phyloP scores from a whole-genome alignment of 2,888 invertebrate genomes.

The Spisula subtruncata region DNA sequence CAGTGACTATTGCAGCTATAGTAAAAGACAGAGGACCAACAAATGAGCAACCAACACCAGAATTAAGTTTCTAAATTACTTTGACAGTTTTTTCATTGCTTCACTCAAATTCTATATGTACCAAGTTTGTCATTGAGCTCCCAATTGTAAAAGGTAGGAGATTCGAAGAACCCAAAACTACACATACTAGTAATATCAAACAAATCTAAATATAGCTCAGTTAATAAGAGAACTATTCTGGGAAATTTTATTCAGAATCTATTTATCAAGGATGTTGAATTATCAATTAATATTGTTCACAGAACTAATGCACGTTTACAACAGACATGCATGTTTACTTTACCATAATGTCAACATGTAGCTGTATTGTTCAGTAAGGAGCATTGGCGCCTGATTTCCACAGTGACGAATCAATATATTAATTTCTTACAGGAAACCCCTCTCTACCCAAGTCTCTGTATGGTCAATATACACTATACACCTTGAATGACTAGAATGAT shows the following conservation, averaged over 20 bases:
- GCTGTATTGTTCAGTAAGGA: not conserved
- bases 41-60: too few relatives aligned
- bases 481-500: not conserved
- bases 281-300: not conserved
- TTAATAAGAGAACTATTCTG: not conserved
- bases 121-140: too few relatives aligned
- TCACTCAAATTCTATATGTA: too few relatives aligned
- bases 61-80: too few relatives aligned
- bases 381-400: not conserved
- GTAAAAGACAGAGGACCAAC: too few relatives aligned
- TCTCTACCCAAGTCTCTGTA: not conserved
- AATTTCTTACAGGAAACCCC: not conserved
- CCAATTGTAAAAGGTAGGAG: too few relatives aligned
- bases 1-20: too few relatives aligned
- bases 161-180: too few relatives aligned
- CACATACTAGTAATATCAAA: too few relatives aligned
- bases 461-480: slow-evolving; percentile 19
- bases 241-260: not conserved
- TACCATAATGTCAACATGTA: not conserved
- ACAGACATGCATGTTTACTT: not conserved
- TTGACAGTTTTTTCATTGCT: too few relatives aligned
- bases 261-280: not conserved
- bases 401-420: slow-evolving; percentile 14
- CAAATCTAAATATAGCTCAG: not conserved
- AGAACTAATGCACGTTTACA: not conserved